Base-by-base conservation (phyloP, 2,888 invertebrate genomes). In the Mechanitis messenoides region DNA sequence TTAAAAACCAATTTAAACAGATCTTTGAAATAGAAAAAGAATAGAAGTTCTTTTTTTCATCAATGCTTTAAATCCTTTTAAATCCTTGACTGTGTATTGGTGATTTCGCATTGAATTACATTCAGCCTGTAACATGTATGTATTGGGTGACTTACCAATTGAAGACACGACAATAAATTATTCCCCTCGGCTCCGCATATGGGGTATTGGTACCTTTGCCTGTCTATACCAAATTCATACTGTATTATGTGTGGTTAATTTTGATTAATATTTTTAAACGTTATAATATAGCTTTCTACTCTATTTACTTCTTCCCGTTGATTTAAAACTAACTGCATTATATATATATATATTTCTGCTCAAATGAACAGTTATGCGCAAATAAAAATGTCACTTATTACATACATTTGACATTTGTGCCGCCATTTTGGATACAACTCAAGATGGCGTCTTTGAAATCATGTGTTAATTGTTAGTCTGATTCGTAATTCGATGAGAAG, bases 401-500 rank as follows among this genome's bases (percentile, higher is more conserved):
- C 9, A 11, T 42, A 7, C 20, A 42, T 42, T 42, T 42, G 42
- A 42, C 42, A 42, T 5, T 9, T 42, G 6, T 20, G 47, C 38
- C 35, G n/a, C 46, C 56, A 58, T 58, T 58, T 50, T 38, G 6
- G 33, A 46, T 46, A 46, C n/a, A 50, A 28, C 6, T 50, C 9
- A 11, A 50, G 31, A 50, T 50, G 50, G 50, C 50, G 50, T 9
- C 50, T 50, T 50, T 42, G 35, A 42, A 42, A 42, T n/a, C 2
- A 12, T n/a, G 6, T 33, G 38, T 35, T 38, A 20, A 28, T 47
- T 53, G 47, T 54, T 33, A 28, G 58, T 60, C 61, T 33, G 45
- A 58, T 55, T 53, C 61, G 69, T 67, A 68, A 67, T 68, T 67
- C 65, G 64, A 65, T 64, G 68, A 60, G 69, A 59, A 63, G 33